phyloP scores from a whole-genome alignment of 2,888 invertebrate genomes.

The Caenorhabditis sp. region DNA sequence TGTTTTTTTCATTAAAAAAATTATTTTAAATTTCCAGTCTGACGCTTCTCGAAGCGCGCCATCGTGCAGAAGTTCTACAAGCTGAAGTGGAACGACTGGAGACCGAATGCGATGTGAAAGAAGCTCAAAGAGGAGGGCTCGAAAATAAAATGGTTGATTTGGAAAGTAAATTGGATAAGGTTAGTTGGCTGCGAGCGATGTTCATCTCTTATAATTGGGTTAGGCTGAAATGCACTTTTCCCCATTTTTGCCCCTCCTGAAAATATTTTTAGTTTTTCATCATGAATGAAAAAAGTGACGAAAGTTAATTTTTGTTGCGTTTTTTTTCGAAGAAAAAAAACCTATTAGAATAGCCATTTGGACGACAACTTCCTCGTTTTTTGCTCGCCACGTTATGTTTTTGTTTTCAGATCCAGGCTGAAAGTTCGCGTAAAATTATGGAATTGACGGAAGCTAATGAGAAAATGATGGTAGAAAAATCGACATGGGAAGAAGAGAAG shows the following conservation, averaged over 20 bases:
- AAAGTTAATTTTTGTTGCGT: too few species aligned
- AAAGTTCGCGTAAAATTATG: constrained; percentile 18
- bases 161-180: constrained; percentile 36
- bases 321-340: too few species aligned
- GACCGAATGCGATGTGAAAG: constrained; percentile 48
- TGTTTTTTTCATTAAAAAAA: not conserved
- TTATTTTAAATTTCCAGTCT: constrained; percentile 30
- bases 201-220: not conserved
- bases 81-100: constrained; percentile 53
- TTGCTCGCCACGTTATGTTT: too few species aligned
- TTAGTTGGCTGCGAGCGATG: constrained; percentile 6
- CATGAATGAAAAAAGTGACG: not conserved
- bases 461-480: constrained; percentile 13
- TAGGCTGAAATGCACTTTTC: not conserved
- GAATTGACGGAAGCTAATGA: constrained; percentile 32
- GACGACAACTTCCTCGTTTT: not conserved
- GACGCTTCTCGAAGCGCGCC: constrained; percentile 38
- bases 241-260: not conserved
- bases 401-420: constrained; percentile 42
- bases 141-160: constrained; percentile 35
- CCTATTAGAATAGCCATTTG: too few species aligned
- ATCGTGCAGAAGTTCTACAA: constrained; percentile 50
- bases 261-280: not conserved
- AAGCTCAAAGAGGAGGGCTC: constrained; percentile 43
- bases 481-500: too few species aligned